Percentiles rank a stretch among this genome's conserved stretches.
These are phyloP conservation scores for Nasonia giraulti DNA, from an alignment of 1,140 invertebrate species.

Conservation along the genomic window DNA sequence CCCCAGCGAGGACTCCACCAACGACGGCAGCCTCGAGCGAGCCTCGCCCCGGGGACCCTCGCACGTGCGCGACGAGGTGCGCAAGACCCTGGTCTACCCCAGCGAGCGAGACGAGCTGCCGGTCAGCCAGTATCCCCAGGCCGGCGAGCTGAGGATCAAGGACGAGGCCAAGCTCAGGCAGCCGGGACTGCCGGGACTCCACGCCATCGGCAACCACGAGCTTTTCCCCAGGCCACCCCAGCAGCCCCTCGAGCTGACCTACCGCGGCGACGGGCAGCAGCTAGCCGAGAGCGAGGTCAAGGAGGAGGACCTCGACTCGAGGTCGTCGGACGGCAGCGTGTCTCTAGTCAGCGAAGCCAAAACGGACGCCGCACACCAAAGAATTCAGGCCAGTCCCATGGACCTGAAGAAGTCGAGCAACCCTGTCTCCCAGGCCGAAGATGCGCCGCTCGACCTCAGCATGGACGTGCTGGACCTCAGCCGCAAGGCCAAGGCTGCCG, in stretches of 20 bases:
- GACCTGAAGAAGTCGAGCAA: slow-evolving; percentile 59
- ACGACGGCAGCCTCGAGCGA: slow-evolving; percentile 78
- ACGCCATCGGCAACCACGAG: neutral
- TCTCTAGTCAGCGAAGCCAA: slow-evolving; percentile 73
- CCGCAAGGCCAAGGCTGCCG: slow-evolving; percentile 79
- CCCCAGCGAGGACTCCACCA: slow-evolving; percentile 86
- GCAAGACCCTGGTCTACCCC: slow-evolving; percentile 66
- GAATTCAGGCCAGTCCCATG: slow-evolving; percentile 70
- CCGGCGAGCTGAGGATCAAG: slow-evolving; percentile 46
- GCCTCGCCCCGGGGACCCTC: slow-evolving; percentile 72
- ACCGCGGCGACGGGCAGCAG: slow-evolving; percentile 42
- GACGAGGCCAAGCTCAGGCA: slow-evolving; percentile 42
- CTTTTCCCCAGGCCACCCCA: slow-evolving; percentile 45
- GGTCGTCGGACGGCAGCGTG: slow-evolving; percentile 64
- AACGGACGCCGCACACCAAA: slow-evolving; percentile 65
- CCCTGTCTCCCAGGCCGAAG: slow-evolving; percentile 58
- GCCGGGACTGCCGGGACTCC: neutral
- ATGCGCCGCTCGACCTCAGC: slow-evolving; percentile 84
- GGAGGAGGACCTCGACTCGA: slow-evolving; percentile 66
- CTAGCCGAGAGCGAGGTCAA: slow-evolving; percentile 48
- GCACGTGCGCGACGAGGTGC: slow-evolving; percentile 63
- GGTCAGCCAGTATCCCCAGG: neutral
- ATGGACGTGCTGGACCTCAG: slow-evolving; percentile 92
- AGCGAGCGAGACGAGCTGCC: slow-evolving; percentile 51
- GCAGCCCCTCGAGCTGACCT: slow-evolving; percentile 51